Base-by-base conservation (phyloP, 1,140 invertebrate species). In the Sycophaga agraensis region DNA sequence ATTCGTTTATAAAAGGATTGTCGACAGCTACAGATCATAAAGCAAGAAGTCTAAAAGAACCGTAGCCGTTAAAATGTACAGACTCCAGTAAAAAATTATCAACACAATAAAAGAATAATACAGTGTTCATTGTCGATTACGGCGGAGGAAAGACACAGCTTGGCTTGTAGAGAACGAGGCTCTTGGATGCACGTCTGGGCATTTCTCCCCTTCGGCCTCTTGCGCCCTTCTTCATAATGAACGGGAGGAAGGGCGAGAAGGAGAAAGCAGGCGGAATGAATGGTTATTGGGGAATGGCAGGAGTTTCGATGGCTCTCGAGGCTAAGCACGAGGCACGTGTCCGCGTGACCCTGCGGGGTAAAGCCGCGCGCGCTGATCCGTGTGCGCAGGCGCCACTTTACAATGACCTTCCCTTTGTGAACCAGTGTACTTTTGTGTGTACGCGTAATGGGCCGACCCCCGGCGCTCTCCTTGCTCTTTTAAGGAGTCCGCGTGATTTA, bases 401-500 rank as follows among this genome's bases (percentile, higher is more conserved):
- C 37, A 14, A 39, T 43, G 8, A 4, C 45, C 14, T 28, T 55
- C 26, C 24, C 26, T 55, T 55, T 55, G 49, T 51, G 17, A 21
- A 4, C n/a, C 28, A 31, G 28, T 11, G 28, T 49, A 31, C 11
- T 4, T 4, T 11, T 34, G 24, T 31, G 31, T 53, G 43, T 2
- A 16, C 24, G 45, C 14, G 26, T 28, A 16, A 31, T n/a, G 46
- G 24, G 8, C 14, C 26, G 24, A 48, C 46, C 24, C 46, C 46
- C 24, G 46, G 9, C 6, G 5, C n/a, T 19, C n/a, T 19, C 21
- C 19, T n/a, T 39, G 49, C 8, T 35, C 49, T 53, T 53, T 53
- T 53, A 53, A 53, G 49, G 39, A 12, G 49, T 53, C 49, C n/a
- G 24, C 22, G n/a, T 53, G 49, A 53, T 53, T 53, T 53, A 53